A percentile compares a stretch with the other conserved stretches of the same genome.
Conservation (phyloP, 1,140 invertebrate genomes). For the Goniozus legneri region DNA sequence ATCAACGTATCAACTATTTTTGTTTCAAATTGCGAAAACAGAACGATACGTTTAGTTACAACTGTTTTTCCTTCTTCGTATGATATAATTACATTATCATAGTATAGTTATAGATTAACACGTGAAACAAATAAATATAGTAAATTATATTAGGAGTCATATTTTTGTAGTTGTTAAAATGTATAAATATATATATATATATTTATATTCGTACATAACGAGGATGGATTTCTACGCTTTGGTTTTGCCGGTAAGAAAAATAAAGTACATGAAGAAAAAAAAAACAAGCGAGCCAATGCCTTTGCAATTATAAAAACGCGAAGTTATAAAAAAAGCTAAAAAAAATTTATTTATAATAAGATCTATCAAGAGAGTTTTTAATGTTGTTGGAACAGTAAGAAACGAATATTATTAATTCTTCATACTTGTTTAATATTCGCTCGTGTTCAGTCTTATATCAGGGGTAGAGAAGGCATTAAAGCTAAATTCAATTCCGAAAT, state of each 20-base stretch:
- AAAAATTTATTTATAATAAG: too few relatives aligned
- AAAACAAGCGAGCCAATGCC: too few relatives aligned
- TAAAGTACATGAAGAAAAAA: neutral
- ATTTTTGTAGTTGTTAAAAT: slow-evolving; percentile 17
- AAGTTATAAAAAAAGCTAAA: too few relatives aligned
- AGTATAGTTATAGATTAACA: slow-evolving; percentile 19
- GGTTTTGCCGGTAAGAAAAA: slow-evolving; percentile 9
- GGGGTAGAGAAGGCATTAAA: too few relatives aligned
- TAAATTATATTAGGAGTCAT: slow-evolving; percentile 36
- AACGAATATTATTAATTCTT: too few relatives aligned
- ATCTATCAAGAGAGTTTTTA: too few relatives aligned
- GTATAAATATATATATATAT: slow-evolving; percentile 8
- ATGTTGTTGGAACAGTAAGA: too few relatives aligned
- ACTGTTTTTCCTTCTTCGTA: neutral
- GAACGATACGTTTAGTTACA: neutral
- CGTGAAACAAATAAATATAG: slow-evolving; percentile 45
- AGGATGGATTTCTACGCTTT: slow-evolving; percentile 30
- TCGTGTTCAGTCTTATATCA: too few relatives aligned
- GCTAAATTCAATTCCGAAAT: too few relatives aligned
- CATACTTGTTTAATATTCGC: too few relatives aligned
- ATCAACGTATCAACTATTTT: slow-evolving; percentile 21
- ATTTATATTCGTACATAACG: slow-evolving; percentile 11
- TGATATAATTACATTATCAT: neutral
- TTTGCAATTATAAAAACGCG: too few relatives aligned
- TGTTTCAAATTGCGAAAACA: slow-evolving; percentile 1